phyloP scores from a whole-genome alignment of 2,888 invertebrate genomes.

The Oxytorus armatus region DNA sequence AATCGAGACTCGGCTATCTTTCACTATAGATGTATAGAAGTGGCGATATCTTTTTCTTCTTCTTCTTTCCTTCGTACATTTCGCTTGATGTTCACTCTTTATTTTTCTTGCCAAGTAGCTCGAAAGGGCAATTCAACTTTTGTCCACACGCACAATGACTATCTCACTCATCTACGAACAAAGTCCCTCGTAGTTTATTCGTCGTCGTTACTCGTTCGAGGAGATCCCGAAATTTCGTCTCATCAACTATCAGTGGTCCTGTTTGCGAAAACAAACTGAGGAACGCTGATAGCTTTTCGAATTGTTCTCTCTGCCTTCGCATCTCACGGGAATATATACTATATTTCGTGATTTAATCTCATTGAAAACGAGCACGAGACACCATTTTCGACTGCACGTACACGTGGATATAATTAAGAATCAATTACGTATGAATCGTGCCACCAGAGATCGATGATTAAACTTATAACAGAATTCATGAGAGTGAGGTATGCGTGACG shows the following conservation, averaged over 20 bases:
- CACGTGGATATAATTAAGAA: no score
- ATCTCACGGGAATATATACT: slow-evolving; percentile 4
- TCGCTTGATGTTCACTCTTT: slow-evolving; percentile 19
- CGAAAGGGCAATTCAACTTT: slow-evolving; percentile 40
- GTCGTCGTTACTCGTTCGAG: not conserved
- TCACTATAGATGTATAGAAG: not conserved
- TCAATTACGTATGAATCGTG: no score
- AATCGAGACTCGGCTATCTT: slow-evolving; percentile 33
- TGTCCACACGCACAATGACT: slow-evolving; percentile 14
- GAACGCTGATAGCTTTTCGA: not conserved
- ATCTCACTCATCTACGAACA: slow-evolving; percentile 16
- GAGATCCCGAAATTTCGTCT: slow-evolving; percentile 22
- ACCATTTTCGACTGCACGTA: no score
- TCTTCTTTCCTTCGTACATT: slow-evolving; percentile 28
- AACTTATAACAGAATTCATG: not conserved
- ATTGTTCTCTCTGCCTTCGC: not conserved
- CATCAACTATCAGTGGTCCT: slow-evolving; percentile 20
- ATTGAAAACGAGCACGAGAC: no score
- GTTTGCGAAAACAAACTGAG: slow-evolving; percentile 6
- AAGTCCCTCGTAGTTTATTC: slow-evolving; percentile 10
- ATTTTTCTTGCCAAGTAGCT: slow-evolving; percentile 38
- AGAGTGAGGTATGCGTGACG: not conserved
- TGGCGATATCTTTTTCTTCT: slow-evolving; percentile 13
- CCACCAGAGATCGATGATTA: no score
- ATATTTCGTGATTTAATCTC: no score